Evolutionary conservation across 2,888 invertebrate genomes (phyloP).

Genomic region (Leptogaster cylindrica): DNA sequence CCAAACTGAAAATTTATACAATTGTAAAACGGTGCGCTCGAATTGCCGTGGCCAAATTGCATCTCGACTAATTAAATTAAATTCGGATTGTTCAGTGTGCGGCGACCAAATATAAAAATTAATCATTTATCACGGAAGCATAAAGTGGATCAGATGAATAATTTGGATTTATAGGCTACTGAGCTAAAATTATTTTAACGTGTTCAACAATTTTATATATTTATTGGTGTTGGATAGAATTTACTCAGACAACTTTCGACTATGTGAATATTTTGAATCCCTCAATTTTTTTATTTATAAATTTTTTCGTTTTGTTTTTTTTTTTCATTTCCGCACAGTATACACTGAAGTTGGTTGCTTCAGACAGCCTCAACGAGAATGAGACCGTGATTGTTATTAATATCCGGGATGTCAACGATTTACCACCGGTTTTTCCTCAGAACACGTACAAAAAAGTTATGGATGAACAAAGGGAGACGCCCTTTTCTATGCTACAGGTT

Average conservation of each 20-base stretch:
- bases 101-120: conserved; percentile 9
- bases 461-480: conserved; percentile 76
- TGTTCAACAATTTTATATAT: not conserved
- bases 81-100: conserved; percentile 11
- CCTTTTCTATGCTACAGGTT: conserved; percentile 80
- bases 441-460: conserved; percentile 75
- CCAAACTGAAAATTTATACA: conserved; percentile 20
- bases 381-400: conserved; percentile 81
- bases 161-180: conserved; percentile 27
- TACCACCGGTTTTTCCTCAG: conserved; percentile 81
- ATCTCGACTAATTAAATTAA: conserved; percentile 17
- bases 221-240: no score
- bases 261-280: conserved; percentile 24
- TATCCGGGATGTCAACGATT: conserved; percentile 87
- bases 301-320: conserved; percentile 50
- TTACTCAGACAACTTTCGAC: no score
- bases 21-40: not conserved
- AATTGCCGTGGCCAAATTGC: conserved; percentile 22
- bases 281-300: conserved; percentile 41
- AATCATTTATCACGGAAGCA: conserved; percentile 13
- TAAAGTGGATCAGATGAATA: conserved; percentile 19
- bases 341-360: conserved; percentile 86
- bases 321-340: conserved; percentile 66
- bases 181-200: conserved; percentile 5
- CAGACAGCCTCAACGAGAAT: conserved; percentile 89